Conservation (phyloP, 2,797 vertebrate genomes). For the Spea hammondii region DNA sequence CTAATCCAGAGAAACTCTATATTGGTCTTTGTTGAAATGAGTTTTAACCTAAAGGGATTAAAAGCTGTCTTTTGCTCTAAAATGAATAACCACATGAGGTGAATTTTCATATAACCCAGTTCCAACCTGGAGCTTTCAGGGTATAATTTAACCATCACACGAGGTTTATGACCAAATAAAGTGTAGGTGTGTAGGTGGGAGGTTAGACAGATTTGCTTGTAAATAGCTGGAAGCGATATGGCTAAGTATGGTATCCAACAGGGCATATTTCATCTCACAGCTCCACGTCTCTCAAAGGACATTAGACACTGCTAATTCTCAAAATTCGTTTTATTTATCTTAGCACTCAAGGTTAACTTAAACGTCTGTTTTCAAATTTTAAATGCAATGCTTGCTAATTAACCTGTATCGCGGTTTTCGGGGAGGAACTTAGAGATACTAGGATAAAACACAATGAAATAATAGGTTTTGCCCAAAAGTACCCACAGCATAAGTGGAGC, state of each 20-base stretch:
- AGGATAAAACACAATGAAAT: constrained; percentile 14
- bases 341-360: constrained; percentile 60
- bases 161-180: constrained; percentile 64
- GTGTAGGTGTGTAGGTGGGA: constrained; percentile 65
- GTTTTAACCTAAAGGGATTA: constrained; percentile 59
- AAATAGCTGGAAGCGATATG: constrained; percentile 63
- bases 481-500: constrained; percentile 25
- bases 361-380: constrained; percentile 4
- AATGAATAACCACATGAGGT: constrained; percentile 63
- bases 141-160: constrained; percentile 65
- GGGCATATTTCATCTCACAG: constrained; percentile 69
- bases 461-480: constrained; percentile 24
- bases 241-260: constrained; percentile 57
- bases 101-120: constrained; percentile 62
- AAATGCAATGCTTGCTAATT: constrained; percentile 13
- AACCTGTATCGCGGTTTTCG: background rate
- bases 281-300: constrained; percentile 69
- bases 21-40: constrained; percentile 68
- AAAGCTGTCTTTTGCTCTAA: constrained; percentile 59
- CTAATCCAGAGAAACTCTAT: constrained; percentile 63
- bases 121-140: constrained; percentile 63
- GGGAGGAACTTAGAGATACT: background rate
- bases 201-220: constrained; percentile 59
- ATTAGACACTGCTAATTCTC: constrained; percentile 69
- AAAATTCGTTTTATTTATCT: constrained; percentile 69